A percentile compares a stretch with the other conserved stretches of the same genome.
phyloP scores from a whole-genome alignment of 2,113 vertebrate species.

The Lontra canadensis region DNA sequence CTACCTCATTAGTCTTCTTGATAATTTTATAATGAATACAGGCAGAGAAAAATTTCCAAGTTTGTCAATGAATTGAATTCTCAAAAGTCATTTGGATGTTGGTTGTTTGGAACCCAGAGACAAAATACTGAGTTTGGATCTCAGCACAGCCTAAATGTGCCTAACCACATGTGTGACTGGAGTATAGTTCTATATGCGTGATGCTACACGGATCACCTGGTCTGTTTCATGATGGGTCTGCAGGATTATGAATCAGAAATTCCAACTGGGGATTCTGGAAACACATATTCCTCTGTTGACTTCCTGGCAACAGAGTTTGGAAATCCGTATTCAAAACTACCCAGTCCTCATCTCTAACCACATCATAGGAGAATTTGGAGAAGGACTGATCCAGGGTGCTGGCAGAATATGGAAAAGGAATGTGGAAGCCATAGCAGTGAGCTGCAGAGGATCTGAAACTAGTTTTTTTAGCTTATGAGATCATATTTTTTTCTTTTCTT shows the following conservation, averaged over 20 bases:
- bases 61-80: not conserved
- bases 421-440: not conserved
- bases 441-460: not conserved
- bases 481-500: too few species aligned
- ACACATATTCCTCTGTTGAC: not conserved
- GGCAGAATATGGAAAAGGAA: not conserved
- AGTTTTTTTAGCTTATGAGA: not conserved
- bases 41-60: not conserved
- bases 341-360: not conserved
- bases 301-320: not conserved
- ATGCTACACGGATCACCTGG: not conserved
- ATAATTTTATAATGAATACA: constrained; percentile 16
- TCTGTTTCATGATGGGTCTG: not conserved
- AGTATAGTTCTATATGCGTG: not conserved
- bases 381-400: too few species aligned
- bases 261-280: not conserved
- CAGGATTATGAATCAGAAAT: not conserved
- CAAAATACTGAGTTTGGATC: not conserved
- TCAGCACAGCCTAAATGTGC: not conserved
- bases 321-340: not conserved
- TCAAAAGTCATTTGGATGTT: not conserved
- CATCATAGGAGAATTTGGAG: not conserved
- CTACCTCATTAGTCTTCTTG: constrained; percentile 31
- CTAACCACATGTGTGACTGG: not conserved
- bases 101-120: not conserved